A percentile compares a stretch with the other conserved stretches of the same genome.
These are phyloP conservation scores for Dyspetes luteomarginatus DNA, from an alignment of 2,888 invertebrate genomes.

Conservation along the genomic window DNA sequence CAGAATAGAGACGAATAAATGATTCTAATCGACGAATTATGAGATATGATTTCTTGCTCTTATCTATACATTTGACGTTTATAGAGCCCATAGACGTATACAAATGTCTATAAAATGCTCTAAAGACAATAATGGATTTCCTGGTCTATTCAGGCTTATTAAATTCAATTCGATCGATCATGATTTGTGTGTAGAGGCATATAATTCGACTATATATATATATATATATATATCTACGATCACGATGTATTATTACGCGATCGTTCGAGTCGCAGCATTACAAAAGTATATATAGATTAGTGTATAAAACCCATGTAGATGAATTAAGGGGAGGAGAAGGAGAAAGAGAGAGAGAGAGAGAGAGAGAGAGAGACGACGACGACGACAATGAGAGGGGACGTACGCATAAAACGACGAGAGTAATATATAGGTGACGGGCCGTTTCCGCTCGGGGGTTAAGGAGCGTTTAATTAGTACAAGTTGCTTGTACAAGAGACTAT, in stretches of 20 bases:
- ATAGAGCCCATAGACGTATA: not conserved
- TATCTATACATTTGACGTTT: not conserved
- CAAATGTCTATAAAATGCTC: not conserved
- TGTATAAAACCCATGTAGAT: constrained; percentile 28
- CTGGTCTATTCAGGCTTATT: constrained; percentile 57
- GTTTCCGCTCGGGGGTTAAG: constrained; percentile 75
- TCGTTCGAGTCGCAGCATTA: constrained; percentile 28
- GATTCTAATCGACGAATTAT: too few relatives aligned
- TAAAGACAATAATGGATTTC: constrained; percentile 49
- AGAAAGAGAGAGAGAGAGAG: constrained; percentile 6
- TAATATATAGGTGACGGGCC: constrained; percentile 69
- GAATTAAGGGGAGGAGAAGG: constrained; percentile 21
- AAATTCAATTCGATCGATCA: constrained; percentile 63
- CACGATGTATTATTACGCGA: constrained; percentile 37
- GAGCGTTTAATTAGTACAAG: constrained; percentile 79
- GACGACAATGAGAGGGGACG: constrained; percentile 56
- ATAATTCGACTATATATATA: constrained; percentile 1
- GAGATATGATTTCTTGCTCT: not conserved
- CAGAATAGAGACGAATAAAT: too few relatives aligned
- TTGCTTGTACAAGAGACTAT: constrained; percentile 52
- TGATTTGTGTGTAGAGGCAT: constrained; percentile 5
- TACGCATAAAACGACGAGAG: constrained; percentile 48
- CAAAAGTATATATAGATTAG: not conserved
- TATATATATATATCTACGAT: constrained; percentile 3
- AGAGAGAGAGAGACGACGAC: constrained; percentile 6